phyloP scores from a whole-genome alignment of 1,140 invertebrate genomes.

The Grapholita molesta region DNA sequence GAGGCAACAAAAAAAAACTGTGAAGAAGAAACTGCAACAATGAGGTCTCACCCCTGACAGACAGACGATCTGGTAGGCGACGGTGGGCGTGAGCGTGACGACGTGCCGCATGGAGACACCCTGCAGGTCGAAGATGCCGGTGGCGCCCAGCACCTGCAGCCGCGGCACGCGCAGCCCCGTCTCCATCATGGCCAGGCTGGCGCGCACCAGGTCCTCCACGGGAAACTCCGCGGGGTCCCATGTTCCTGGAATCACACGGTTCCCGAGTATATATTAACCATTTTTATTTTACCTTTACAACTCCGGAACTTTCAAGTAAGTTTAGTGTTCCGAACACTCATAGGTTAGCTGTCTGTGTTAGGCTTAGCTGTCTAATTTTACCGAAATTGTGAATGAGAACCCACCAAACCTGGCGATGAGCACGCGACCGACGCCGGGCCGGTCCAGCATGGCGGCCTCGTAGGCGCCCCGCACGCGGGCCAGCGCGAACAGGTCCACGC shows the following conservation, averaged over 20 bases:
- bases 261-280: too few species aligned
- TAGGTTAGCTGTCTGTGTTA: too few species aligned
- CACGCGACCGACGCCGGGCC: not conserved
- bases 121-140: conserved; percentile 84
- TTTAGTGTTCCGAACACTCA: too few species aligned
- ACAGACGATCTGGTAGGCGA: conserved; percentile 81
- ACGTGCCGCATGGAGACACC: conserved; percentile 83
- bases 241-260: conserved; percentile 49
- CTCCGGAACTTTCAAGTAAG: too few species aligned
- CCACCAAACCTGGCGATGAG: not conserved
- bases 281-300: too few species aligned
- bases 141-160: conserved; percentile 58
- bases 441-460: conserved; percentile 79
- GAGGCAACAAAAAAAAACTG: too few species aligned
- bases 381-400: too few species aligned
- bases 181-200: conserved; percentile 44
- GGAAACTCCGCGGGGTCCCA: conserved; percentile 60
- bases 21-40: too few species aligned
- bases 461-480: conserved; percentile 82
- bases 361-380: too few species aligned
- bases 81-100: conserved; percentile 83
- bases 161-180: conserved; percentile 56
- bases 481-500: conserved; percentile 82
- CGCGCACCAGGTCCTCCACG: conserved; percentile 46
- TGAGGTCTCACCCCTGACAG: conserved; percentile 82